Evolutionary conservation across 2,888 invertebrate genomes (phyloP).

Genomic region (Nemapogon koenigi): DNA sequence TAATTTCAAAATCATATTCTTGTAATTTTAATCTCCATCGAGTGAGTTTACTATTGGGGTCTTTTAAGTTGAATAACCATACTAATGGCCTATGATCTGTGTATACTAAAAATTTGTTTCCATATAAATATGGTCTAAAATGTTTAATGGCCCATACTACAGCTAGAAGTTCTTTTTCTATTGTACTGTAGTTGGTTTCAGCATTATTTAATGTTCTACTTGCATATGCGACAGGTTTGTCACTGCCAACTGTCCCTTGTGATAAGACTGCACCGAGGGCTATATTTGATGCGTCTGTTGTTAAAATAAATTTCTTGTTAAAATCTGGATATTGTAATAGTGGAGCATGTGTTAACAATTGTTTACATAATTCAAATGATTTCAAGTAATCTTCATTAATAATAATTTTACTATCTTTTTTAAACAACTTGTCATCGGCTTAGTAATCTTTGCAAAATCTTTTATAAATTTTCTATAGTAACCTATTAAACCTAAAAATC

Average conservation of each 20-base stretch:
- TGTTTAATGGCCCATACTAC: conserved; percentile 20
- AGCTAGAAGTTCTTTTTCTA: conserved; percentile 22
- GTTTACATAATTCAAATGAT: conserved; percentile 16
- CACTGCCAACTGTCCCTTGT: conserved; percentile 16
- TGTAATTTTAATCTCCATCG: conserved; percentile 24
- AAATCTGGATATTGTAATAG: conserved; percentile 19
- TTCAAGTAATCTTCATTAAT: conserved; percentile 12
- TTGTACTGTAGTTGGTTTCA: conserved; percentile 19
- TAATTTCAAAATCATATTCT: conserved; percentile 25
- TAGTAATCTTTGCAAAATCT: conserved; percentile 20
- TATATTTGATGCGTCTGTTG: conserved; percentile 24
- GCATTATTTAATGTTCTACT: conserved; percentile 17
- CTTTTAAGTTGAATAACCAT: conserved; percentile 21
- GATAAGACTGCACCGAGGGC: conserved; percentile 22
- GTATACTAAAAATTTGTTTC: conserved; percentile 21
- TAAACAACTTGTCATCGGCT: conserved; percentile 21
- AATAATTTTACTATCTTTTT: conserved; percentile 16
- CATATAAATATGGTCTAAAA: conserved; percentile 26
- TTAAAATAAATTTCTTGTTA: conserved; percentile 17
- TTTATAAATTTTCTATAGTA: conserved; percentile 27
- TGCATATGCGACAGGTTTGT: conserved; percentile 20
- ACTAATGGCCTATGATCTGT: conserved; percentile 22
- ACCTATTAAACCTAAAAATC: conserved; percentile 24
- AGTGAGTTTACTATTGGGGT: conserved; percentile 22
- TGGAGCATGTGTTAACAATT: conserved; percentile 8